Percentiles rank a stretch among this genome's conserved stretches.
phyloP scores from a whole-genome alignment of 2,113 vertebrate genomes.

The Pimephales promelas region DNA sequence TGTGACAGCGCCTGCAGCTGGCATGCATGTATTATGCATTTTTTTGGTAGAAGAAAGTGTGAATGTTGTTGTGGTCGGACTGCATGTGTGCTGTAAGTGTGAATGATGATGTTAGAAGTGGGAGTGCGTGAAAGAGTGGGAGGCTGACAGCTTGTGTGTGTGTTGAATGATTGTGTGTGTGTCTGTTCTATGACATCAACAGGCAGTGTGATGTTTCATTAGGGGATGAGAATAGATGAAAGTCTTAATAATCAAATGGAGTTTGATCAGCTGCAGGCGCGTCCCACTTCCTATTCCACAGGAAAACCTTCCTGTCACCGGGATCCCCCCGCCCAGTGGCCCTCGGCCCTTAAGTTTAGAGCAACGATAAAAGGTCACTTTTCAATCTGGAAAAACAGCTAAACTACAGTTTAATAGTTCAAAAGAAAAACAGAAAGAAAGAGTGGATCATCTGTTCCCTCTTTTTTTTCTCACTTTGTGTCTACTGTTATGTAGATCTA shows the following conservation, averaged over 20 bases:
- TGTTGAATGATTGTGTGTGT: constrained; percentile 40
- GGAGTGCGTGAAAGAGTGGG: constrained; percentile 50
- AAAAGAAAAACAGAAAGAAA: neutral
- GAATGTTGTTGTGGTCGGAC: constrained; percentile 43
- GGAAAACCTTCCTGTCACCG: neutral
- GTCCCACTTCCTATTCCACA: constrained; percentile 38
- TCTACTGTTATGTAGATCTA: neutral
- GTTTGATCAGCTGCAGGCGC: constrained; percentile 66
- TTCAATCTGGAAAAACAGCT: neutral
- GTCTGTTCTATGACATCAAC: constrained; percentile 36
- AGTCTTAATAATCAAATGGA: constrained; percentile 66
- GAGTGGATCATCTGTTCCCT: constrained; percentile 2
- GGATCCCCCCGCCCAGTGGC: neutral
- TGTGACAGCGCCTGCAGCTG: constrained; percentile 40
- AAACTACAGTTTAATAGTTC: neutral
- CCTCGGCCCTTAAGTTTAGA: no score
- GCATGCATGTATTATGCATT: constrained; percentile 49
- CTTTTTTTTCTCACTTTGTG: neutral
- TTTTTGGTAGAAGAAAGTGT: constrained; percentile 37
- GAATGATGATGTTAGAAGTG: constrained; percentile 38
- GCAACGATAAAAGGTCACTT: constrained; percentile 32
- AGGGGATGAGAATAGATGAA: constrained; percentile 62
- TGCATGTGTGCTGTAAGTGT: constrained; percentile 25
- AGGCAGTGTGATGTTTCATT: constrained; percentile 56
- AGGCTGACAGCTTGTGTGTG: constrained; percentile 46